These are phyloP conservation scores for Alouatta palliata DNA, from an alignment of 2,113 vertebrate genomes.

Conservation along the genomic window DNA sequence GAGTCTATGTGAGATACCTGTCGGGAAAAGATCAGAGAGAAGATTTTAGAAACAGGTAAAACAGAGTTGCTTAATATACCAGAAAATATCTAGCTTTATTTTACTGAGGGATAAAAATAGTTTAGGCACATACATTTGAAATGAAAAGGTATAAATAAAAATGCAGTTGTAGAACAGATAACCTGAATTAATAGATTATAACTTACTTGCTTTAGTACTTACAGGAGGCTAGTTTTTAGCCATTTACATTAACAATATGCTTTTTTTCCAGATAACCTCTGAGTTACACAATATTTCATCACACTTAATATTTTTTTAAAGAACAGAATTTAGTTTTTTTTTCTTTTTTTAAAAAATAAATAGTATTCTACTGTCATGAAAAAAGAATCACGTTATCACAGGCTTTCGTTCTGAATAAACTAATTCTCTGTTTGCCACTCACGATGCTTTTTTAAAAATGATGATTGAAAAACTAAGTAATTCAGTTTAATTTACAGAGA, in stretches of 20 bases:
- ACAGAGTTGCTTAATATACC: slow-evolving; percentile 56
- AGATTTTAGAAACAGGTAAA: slow-evolving; percentile 69
- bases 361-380: background rate
- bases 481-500: slow-evolving; percentile 23
- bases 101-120: slow-evolving; percentile 70
- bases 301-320: slow-evolving; percentile 25
- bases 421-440: background rate
- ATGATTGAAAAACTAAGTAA: slow-evolving; percentile 43
- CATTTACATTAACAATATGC: background rate
- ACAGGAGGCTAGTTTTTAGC: slow-evolving; percentile 33
- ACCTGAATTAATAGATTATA: slow-evolving; percentile 47
- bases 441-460: slow-evolving; percentile 17
- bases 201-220: slow-evolving; percentile 24
- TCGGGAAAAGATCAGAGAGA: slow-evolving; percentile 64
- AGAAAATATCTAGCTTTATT: slow-evolving; percentile 65
- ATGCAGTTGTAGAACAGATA: slow-evolving; percentile 44
- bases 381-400: slow-evolving; percentile 16
- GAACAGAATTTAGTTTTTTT: background rate
- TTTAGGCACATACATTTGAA: slow-evolving; percentile 52
- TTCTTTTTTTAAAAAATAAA: background rate
- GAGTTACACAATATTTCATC: background rate
- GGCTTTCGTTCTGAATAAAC: slow-evolving; percentile 11
- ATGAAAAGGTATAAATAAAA: slow-evolving; percentile 70
- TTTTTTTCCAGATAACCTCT: slow-evolving; percentile 22
- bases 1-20: slow-evolving; percentile 32